Conservation (phyloP, 2,797 vertebrate species). For the Petrocephalus schoutedeni region DNA sequence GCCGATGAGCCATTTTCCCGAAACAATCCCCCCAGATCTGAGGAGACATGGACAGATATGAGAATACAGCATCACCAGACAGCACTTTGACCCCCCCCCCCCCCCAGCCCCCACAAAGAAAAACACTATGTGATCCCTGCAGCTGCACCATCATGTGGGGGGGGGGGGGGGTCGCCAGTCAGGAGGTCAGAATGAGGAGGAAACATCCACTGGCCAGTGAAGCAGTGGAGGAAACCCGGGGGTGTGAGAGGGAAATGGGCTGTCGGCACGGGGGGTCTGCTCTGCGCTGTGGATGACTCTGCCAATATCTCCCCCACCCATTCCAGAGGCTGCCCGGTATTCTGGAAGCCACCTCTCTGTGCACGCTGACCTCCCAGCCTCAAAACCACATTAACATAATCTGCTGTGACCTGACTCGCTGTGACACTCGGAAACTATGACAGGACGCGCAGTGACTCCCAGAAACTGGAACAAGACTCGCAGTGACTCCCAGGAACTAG, state of each 20-base stretch:
- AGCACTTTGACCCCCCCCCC: constrained; percentile 27
- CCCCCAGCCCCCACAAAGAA: constrained; percentile 40
- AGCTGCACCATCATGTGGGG: constrained; percentile 54
- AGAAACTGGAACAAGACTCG: not conserved
- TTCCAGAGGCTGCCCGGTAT: not conserved
- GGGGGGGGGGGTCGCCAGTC: constrained; percentile 20
- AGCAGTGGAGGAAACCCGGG: not conserved
- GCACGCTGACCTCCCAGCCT: not conserved
- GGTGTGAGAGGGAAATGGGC: constrained; percentile 19
- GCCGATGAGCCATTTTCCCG: not conserved
- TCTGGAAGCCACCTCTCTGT: not conserved
- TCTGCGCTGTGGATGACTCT: not conserved
- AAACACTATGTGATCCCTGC: constrained; percentile 43
- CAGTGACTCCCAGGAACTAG: not conserved
- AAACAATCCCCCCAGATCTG: not conserved
- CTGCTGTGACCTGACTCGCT: not conserved
- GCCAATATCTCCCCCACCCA: not conserved
- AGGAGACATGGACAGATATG: not conserved
- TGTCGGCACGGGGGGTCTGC: not conserved
- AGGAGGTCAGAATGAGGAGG: not conserved
- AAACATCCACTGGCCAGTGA: not conserved
- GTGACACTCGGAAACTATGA: not conserved
- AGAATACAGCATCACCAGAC: not conserved
- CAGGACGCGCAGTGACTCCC: not conserved
- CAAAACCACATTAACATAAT: not conserved